Percentiles rank a stretch among this genome's conserved stretches.
These are phyloP conservation scores for Stictocephala bisonia DNA, from an alignment of 2,888 invertebrate species.

Conservation along the genomic window DNA sequence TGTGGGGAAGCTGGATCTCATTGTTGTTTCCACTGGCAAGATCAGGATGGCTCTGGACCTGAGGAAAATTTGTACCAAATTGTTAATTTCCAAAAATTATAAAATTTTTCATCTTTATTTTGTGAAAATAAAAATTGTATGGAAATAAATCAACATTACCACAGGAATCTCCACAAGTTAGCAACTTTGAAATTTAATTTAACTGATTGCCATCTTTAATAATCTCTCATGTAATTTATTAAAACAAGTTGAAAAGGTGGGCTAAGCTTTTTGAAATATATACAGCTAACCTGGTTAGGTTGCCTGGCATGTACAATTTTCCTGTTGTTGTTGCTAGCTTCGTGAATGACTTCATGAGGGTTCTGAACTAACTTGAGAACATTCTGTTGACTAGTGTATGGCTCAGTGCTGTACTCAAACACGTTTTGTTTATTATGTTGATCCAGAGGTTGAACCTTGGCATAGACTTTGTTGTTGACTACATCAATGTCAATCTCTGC, in stretches of 20 bases:
- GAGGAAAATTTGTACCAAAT: too few relatives aligned
- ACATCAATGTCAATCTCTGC: slow-evolving; percentile 66
- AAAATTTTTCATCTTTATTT: too few relatives aligned
- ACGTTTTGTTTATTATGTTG: slow-evolving; percentile 68
- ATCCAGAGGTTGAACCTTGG: slow-evolving; percentile 67
- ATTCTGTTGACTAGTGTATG: slow-evolving; percentile 72
- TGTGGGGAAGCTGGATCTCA: slow-evolving; percentile 61
- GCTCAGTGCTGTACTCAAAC: slow-evolving; percentile 73
- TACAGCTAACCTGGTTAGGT: slow-evolving; percentile 42
- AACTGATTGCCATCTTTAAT: too few relatives aligned
- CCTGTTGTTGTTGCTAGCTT: slow-evolving; percentile 58
- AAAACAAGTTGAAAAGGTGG: too few relatives aligned
- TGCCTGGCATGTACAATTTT: slow-evolving; percentile 46
- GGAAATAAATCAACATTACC: too few relatives aligned
- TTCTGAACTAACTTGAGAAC: slow-evolving; percentile 66
- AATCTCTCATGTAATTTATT: too few relatives aligned
- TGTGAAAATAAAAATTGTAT: background rate
- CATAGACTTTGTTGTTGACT: slow-evolving; percentile 65
- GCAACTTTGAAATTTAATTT: too few relatives aligned
- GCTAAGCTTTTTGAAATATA: too few relatives aligned
- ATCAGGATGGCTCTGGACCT: slow-evolving; percentile 65
- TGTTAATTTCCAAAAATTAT: too few relatives aligned
- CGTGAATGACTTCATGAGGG: slow-evolving; percentile 61
- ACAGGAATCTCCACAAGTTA: too few relatives aligned
- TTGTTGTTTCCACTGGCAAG: slow-evolving; percentile 52